Evolutionary conservation across 2,888 invertebrate genomes (phyloP), one percentile per base, ranked within the genome.

Genomic region (Eristalinus aeneus): DNA sequence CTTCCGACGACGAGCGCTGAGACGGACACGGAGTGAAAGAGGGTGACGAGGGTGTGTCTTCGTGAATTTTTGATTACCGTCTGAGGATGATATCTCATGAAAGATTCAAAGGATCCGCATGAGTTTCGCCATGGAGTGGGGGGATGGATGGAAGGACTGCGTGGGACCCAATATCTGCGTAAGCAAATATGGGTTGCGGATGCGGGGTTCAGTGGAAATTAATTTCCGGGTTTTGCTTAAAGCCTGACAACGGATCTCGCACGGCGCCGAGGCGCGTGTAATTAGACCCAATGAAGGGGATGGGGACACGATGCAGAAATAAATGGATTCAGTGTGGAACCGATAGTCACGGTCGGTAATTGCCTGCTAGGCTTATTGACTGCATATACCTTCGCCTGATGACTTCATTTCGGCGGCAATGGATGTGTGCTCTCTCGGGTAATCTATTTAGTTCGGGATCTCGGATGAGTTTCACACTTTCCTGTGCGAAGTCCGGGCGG

Each of bases 141-240:
- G 9, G 20, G 39, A 1, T 6, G n/a, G 39, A 5, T 16, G 9
- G 54, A 9, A 12, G 20, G 34, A 9, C 65, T 63, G 36, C 9
- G 32, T 16, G 79, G 67, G 16, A 31, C 20, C 31, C 58, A 58
- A 69, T 60, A 74, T 78, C 46, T 67, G 73, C 63, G 31, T 46
- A 16, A 60, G 53, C 65, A 60, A 71, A 60, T 74, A 53, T 53
- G 31, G 34, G 10, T 27, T 34, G 10, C 10, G 34, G 34, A 64
- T 63, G 63, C 27, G 58, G 75, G 74, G 64, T 71, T 34, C 65
- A 54, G 81, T 60, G 71, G 54, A 69, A 81, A 54, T 75, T 71
- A 81, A 81, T 81, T 81, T 81, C 71, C 81, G 69, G 58, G 60
- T 36, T 81, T 81, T 81, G 71, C 71, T 81, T 71, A 23, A 74